These are phyloP conservation scores for Cyclina sinensis DNA, from an alignment of 1,140 invertebrate genomes.

Conservation along the genomic window DNA sequence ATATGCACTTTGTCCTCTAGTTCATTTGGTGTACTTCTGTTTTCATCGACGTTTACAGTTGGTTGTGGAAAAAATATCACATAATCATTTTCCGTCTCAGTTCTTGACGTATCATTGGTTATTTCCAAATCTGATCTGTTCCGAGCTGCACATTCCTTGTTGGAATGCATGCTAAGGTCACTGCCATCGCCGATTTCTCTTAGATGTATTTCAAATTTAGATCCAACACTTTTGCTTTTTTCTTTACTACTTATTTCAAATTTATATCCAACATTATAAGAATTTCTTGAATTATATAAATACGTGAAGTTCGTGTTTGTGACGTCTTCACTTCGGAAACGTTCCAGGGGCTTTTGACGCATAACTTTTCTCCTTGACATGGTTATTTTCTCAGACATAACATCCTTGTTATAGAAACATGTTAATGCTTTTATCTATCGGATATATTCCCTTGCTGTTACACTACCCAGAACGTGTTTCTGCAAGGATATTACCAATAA, in stretches of 20 bases:
- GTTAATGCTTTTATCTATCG: not conserved
- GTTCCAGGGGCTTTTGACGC: not conserved
- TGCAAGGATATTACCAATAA: not conserved
- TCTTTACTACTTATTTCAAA: too few species aligned
- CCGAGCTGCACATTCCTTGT: too few species aligned
- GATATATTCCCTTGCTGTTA: not conserved
- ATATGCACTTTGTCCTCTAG: not conserved
- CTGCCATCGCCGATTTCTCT: not conserved
- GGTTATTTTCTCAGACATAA: not conserved
- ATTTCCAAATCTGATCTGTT: not conserved
- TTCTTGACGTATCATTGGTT: not conserved
- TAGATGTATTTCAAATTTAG: not conserved
- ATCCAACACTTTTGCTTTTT: not conserved
- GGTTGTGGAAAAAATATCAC: not conserved
- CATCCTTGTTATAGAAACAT: conserved; percentile 3
- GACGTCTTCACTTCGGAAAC: not conserved
- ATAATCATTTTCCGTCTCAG: not conserved
- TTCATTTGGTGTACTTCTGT: too few species aligned
- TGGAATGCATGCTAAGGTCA: not conserved
- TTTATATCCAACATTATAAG: too few species aligned
- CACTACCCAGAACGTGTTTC: not conserved
- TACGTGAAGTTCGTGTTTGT: not conserved
- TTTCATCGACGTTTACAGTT: not conserved
- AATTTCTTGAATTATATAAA: too few species aligned
- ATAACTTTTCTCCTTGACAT: conserved; percentile 1